Evolutionary conservation across 2,888 invertebrate species (phyloP), one percentile per base, ranked within the genome.

Genomic region (Drymonia ruficornis): DNA sequence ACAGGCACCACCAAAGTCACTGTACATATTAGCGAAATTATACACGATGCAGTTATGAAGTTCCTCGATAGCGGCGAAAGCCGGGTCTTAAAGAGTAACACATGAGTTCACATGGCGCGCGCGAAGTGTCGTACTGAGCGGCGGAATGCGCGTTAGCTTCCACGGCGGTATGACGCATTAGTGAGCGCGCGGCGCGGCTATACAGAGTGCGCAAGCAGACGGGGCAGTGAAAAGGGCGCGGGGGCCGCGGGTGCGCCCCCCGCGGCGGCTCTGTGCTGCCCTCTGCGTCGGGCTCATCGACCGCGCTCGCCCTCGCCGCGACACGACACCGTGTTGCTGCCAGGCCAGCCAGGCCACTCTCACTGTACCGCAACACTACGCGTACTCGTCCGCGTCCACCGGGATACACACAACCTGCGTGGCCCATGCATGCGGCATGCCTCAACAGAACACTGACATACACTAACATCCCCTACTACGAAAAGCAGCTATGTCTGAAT

Each of bases 241-340:
- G 81, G 81, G 81, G 72, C 61, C 73, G 74, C 72, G 75, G 72
- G 67, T 74, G 76, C 76, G 81, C 79, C 78, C 84, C 78, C 82
- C 83, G 84, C 82, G 68, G 67, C 70, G 72, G 79, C 84, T 81
- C 84, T 77, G 87, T 87, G 89, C 88, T 88, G 88, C 90, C 88
- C 89, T 88, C 89, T 89, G 84, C 84, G 81, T 76, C 86, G 91
- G 89, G 91, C 91, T 90, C 91, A 90, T 91, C 91, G 91, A 91
- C 90, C 91, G 90, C 89, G 85, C 81, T 79, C 88, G 86, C 89
- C 87, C 88, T 88, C 84, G 74, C 73, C 81, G 76, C 84, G 81
- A 76, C 70, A 67, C 84, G 81, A 76, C 70, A 68, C 66, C 63
- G 65, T 59, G 73, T 74, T 74, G 74, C 79, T 78, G 71, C 80